Evolutionary conservation across 2,113 vertebrate species (phyloP).

Genomic region (Dipodomys stephensi): DNA sequence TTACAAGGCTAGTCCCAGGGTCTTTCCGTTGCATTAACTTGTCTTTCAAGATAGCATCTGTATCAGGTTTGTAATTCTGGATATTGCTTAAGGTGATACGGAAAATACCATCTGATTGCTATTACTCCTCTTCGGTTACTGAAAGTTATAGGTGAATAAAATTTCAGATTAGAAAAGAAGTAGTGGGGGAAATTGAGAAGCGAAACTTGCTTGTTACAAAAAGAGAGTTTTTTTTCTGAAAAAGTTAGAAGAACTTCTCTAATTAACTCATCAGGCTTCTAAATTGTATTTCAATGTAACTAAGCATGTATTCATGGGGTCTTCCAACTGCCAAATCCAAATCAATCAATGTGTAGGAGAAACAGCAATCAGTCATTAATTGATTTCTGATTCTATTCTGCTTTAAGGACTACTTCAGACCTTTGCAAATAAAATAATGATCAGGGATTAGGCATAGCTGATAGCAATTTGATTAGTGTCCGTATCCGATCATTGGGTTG

Average conservation of each 20-base stretch:
- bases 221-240: conserved; percentile 4
- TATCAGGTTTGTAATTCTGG: neutral
- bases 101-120: neutral
- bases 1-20: neutral
- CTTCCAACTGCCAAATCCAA: conserved; percentile 77
- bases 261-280: conserved; percentile 59
- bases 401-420: conserved; percentile 65
- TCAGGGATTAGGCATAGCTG: conserved; percentile 1
- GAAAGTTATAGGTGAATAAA: neutral
- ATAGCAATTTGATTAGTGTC: neutral
- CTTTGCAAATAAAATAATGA: conserved; percentile 63
- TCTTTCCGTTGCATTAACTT: neutral
- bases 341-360: conserved; percentile 79
- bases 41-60: neutral
- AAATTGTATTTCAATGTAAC: conserved; percentile 67
- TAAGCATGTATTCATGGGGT: conserved; percentile 60
- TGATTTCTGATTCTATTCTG: conserved; percentile 82
- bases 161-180: neutral
- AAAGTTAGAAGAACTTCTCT: conserved; percentile 19
- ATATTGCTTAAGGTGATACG: neutral
- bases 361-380: conserved; percentile 84
- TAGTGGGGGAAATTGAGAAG: conserved; percentile 19
- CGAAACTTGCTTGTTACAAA: conserved; percentile 34
- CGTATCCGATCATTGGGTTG: neutral
- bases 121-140: neutral